Evolutionary conservation across 2,113 vertebrate genomes (phyloP).

Genomic region (Nothocercus nigrocapillus): DNA sequence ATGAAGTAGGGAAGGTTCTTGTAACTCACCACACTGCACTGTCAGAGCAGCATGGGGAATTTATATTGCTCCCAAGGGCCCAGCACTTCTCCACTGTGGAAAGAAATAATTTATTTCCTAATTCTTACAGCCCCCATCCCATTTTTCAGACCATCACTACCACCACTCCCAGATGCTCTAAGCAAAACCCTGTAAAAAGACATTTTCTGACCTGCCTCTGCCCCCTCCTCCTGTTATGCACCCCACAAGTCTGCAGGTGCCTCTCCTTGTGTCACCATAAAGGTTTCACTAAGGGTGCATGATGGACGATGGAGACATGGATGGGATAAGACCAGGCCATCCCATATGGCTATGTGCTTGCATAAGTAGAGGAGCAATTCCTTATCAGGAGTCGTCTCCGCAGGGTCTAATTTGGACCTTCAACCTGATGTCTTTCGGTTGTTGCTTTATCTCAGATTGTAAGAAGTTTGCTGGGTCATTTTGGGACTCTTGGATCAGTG

Average conservation of each 20-base stretch:
- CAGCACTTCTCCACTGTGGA: background rate
- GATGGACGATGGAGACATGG: accelerated
- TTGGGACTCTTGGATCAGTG: background rate
- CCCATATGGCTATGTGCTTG: background rate
- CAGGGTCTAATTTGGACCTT: background rate
- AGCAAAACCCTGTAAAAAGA: background rate
- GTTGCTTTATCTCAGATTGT: background rate
- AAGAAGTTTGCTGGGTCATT: background rate
- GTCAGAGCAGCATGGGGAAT: background rate
- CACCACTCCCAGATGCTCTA: too few species aligned
- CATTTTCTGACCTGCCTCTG: background rate
- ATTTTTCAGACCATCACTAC: background rate
- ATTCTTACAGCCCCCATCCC: background rate
- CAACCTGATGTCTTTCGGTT: background rate
- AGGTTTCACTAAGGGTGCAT: accelerated
- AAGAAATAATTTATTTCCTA: background rate
- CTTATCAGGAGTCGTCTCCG: background rate
- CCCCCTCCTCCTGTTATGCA: accelerated
- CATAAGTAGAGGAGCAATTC: background rate
- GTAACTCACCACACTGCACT: accelerated
- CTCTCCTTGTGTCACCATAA: background rate
- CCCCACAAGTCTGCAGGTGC: background rate
- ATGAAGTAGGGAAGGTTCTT: background rate
- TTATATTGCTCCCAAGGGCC: background rate
- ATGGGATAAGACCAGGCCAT: background rate